Percentiles rank a stretch among this genome's conserved stretches.
phyloP scores from a whole-genome alignment of 1,140 invertebrate species.

The Drosophila melanogaster region DNA sequence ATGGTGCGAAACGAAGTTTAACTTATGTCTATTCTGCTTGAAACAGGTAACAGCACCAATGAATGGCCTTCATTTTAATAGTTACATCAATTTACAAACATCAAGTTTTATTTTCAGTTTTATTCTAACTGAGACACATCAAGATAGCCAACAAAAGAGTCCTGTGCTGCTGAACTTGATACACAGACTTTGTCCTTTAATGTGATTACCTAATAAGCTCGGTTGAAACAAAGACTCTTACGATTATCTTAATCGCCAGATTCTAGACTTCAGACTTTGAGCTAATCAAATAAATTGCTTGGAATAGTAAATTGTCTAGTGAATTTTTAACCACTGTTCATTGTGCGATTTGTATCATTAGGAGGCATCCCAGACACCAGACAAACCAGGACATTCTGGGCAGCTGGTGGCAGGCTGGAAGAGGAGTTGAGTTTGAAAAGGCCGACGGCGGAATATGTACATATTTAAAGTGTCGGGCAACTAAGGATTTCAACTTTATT shows the following conservation, averaged over 20 bases:
- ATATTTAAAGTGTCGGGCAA: constrained; percentile 62
- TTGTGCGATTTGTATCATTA: constrained; percentile 45
- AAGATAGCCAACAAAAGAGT: not conserved
- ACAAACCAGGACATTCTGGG: constrained; percentile 10
- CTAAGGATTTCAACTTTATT: constrained; percentile 66
- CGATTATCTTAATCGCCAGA: constrained; percentile 16
- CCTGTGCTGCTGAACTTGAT: not conserved
- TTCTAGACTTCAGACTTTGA: constrained; percentile 1
- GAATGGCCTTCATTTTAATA: too few relatives aligned
- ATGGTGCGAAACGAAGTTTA: not conserved
- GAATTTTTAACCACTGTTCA: constrained; percentile 25
- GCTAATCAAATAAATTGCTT: constrained; percentile 13
- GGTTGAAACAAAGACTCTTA: not conserved
- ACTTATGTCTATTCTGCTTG: too few relatives aligned
- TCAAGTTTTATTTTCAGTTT: not conserved
- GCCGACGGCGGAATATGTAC: constrained; percentile 35
- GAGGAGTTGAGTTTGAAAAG: not conserved
- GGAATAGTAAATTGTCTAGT: constrained; percentile 9
- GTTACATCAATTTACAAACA: not conserved
- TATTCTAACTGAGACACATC: not conserved
- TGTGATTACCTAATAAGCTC: not conserved
- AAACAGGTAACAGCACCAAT: too few relatives aligned
- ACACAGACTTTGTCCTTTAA: not conserved
- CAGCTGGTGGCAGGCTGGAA: constrained; percentile 5
- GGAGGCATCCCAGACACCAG: constrained; percentile 7